Base-by-base conservation (phyloP, 2,888 invertebrate genomes). In the Pristionchus japonicus region DNA sequence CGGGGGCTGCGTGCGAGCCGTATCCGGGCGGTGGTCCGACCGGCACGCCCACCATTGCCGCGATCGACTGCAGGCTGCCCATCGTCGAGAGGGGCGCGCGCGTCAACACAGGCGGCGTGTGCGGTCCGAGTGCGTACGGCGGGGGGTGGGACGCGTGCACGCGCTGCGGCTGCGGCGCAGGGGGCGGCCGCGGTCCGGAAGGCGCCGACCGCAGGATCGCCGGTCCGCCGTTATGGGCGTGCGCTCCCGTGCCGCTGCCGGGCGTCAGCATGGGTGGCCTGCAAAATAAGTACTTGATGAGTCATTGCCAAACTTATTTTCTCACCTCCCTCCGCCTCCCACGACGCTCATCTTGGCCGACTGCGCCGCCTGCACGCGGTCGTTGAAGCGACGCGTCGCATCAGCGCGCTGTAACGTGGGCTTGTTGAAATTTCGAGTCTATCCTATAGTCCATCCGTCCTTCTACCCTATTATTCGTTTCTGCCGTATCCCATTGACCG, bases 11-110 rank as follows among this genome's bases (percentile, higher is more conserved):
- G 70, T 34, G 20, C 43, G 11, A 13, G 77, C 7, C 13, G 3
- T 43, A 77, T 3, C n/a, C 9, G 43, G 77, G 27, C 0, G 77
- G 27, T 7, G 67, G 11, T 7, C 13, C n/a, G 27, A n/a, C 13
- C 43, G 77, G 47, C 13, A n/a, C n/a, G n/a, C 43, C 77, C 11
- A 47, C 77, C 43, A 47, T 40, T n/a, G 77, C 77, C 23, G 43
- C 77, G n/a, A 77, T 23, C 43, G 77, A 40, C 17, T 77, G 77
- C 43, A 77, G 77, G 47, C 77, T 77, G 77, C 77, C 77, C 77
- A 77, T 40, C 6, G 77, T 77, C 15, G 77, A 77, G n/a, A 77
- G 43, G n/a, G 40, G 43, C 43, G 23, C n/a, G 47, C 43, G 67
- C 1, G 67, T 34, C 31, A 31, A 15, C 27, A 34, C 67, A 11